Percentiles rank a stretch among this genome's conserved stretches.
Evolutionary conservation across 2,888 invertebrate species (phyloP).

Genomic region (Linnaemya tessellans): DNA sequence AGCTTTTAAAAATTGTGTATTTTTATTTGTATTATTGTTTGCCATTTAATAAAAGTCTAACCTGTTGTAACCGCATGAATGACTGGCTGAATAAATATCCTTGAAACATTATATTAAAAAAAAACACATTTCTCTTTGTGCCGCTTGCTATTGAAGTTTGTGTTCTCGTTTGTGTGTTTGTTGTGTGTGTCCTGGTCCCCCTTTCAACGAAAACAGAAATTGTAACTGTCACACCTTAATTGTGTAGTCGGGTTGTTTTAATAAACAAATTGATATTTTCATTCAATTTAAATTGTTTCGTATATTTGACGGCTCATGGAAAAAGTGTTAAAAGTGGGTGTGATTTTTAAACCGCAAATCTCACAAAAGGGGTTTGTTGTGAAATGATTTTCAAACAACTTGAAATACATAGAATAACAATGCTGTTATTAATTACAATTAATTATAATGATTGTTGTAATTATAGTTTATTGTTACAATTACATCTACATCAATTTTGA

Average conservation of each 20-base stretch:
- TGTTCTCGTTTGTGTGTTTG: background rate
- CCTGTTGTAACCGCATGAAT: conserved; percentile 46
- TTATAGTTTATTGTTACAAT: background rate
- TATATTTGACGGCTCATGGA: conserved; percentile 31
- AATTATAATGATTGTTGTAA: background rate
- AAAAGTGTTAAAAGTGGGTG: conserved; percentile 66
- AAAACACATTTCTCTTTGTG: background rate
- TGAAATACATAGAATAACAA: background rate
- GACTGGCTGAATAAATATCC: conserved; percentile 15
- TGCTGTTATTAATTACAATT: conserved; percentile 12
- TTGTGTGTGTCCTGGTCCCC: background rate
- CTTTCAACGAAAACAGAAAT: background rate
- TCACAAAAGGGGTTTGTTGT: background rate
- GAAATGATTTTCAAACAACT: background rate
- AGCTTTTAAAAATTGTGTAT: conserved; percentile 56
- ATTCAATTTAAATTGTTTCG: conserved; percentile 48
- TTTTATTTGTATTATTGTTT: conserved; percentile 13
- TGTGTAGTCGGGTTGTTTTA: conserved; percentile 39
- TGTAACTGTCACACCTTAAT: conserved; percentile 67
- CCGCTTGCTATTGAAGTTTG: background rate
- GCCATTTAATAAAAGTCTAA: conserved; percentile 12
- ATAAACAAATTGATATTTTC: conserved; percentile 58
- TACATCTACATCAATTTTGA: background rate
- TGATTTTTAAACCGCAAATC: conserved; percentile 42
- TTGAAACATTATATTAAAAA: conserved; percentile 22